Evolutionary conservation across 1,140 invertebrate genomes (phyloP), one percentile per base, ranked within the genome.

Genomic region (Eriocheir sinensis): DNA sequence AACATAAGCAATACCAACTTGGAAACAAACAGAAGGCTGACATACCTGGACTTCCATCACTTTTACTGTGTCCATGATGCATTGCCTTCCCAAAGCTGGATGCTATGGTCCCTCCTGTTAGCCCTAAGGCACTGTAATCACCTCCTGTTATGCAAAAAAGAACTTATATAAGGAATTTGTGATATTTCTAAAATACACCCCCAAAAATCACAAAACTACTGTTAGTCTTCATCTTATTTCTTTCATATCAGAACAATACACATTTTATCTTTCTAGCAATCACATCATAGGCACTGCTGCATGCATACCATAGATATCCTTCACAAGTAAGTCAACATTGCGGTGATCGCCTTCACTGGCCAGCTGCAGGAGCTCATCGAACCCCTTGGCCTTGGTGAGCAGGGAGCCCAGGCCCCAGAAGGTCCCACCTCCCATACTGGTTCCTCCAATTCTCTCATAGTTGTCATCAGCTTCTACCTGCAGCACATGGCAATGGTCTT

Each of bases 381-480:
- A 98, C 91, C 97, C 97, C 97, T 98, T 96, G 40, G 95, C 94
- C 72, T 92, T 97, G 2, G 98, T 98, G 0, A 98, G 96, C 17
- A 98, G 96, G 9, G 97, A 97, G n/a, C 98, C 98, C 38, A 98
- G 96, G 44, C 98, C 98, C 98, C 98, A 98, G 96, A 98, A 98
- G 53, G 98, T 98, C 30, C 98, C 98, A 44, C 98, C 98, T 93
- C 98, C 98, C 92, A 98, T 98, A 21, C 98, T 98, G 79, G 98
- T 98, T 27, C 98, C 98, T 72, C 98, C 98, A 94, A 98, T 97
- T 96, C 98, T 97, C 96, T 98, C 97, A 97, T 97, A 98, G 89
- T 97, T 97, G 93, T 97, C 97, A 96, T 98, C 98, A n/a, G 97
- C 97, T 96, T 98, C 97, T 17, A 98, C 98, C 98, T 98, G 96